Base-by-base conservation (phyloP, 2,888 invertebrate genomes). In the Syrphus vitripennis region DNA sequence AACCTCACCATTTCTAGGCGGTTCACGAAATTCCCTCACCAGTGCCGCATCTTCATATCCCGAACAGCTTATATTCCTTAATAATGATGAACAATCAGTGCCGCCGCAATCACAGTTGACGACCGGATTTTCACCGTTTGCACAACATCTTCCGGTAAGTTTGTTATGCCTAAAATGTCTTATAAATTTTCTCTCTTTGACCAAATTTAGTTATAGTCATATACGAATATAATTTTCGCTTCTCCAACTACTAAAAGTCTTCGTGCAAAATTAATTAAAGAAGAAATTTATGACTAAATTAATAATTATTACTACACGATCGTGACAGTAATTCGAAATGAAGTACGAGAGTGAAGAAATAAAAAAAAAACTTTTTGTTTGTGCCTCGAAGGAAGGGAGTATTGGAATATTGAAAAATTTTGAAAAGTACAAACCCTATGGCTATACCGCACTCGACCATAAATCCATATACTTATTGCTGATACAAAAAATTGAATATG, bases 41-140 rank as follows among this genome's bases (percentile, higher is more conserved):
- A 89, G 89, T 21, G 77, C 90, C 5, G 90, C 92, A 0, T 91
- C 90, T 24, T 90, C 92, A 12, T 92, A 90, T 88, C 92, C 92
- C 83, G 91, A 92, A 29, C 92, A 92, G 79, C 88, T 91, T 6
- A 84, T 92, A 59, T 92, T 90, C 79, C 89, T 91, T 69, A 90
- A 89, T 88, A 90, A 90, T 80, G 90, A 91, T 59, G 89, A 63
- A 40, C 88, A 88, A 65, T 88, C 88, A 67, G 88, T 88, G 16
- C 88, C 88, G 63, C 75, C 88, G 9, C 34, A 34, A 67, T 81
- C 89, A 42, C 77, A 76, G 19, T 29, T 88, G 26, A 57, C 88
- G 57, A 88, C 88, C 6, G 89, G 88, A 61, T 89, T 88, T 84
- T 83, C 90, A 61, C 88, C 89, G 16, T 92, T 92, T 78, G 89